These are phyloP conservation scores for Potorous gilbertii DNA, from an alignment of 2,797 vertebrate genomes.

Conservation along the genomic window DNA sequence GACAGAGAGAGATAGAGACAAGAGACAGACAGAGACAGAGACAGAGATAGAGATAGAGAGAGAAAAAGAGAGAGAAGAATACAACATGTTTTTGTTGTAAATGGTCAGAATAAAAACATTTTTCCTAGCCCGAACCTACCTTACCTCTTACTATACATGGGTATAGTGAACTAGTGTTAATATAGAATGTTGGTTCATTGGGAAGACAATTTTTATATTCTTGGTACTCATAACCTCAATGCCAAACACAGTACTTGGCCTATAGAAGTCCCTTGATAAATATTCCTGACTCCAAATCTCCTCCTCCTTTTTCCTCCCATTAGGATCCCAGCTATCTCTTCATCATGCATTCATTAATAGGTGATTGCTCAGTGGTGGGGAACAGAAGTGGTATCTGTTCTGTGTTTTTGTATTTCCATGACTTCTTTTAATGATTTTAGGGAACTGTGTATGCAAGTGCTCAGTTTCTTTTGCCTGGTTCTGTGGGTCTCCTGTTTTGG, in stretches of 20 bases:
- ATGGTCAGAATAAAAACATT: not conserved
- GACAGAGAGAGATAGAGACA: too few relatives aligned
- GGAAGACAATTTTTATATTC: not conserved
- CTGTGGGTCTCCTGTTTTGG: conserved; percentile 30
- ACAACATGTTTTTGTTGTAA: not conserved
- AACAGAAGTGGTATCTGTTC: conserved; percentile 41
- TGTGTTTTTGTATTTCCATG: not conserved
- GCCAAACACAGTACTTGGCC: not conserved
- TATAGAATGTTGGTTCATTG: not conserved
- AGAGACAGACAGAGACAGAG: too few relatives aligned
- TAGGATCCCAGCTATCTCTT: not conserved
- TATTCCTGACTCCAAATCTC: not conserved
- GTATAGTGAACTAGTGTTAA: not conserved
- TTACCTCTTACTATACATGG: not conserved
- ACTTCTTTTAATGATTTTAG: conserved; percentile 53
- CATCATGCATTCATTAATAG: not conserved
- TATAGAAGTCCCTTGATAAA: not conserved
- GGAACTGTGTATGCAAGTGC: conserved; percentile 44
- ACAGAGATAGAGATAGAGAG: too few relatives aligned
- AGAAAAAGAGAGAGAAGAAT: not conserved
- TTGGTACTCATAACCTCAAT: not conserved
- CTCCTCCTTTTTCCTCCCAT: not conserved
- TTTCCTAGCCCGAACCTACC: not conserved
- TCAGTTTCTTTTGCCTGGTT: not conserved
- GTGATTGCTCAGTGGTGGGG: conserved; percentile 51